Base-by-base conservation (phyloP, 2,888 invertebrate genomes). In the Harmothoe impar region DNA sequence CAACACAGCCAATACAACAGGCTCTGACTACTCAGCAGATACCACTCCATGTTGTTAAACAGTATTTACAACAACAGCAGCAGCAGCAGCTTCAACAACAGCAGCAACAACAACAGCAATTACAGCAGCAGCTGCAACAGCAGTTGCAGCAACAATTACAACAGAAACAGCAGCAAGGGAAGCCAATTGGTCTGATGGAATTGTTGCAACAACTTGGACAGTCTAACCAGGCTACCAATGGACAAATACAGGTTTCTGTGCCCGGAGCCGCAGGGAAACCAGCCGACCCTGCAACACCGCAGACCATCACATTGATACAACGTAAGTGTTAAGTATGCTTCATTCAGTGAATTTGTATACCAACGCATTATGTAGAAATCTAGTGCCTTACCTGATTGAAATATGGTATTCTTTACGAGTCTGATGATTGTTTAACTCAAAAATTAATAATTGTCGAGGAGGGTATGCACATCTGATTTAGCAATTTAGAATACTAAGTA, bases 261-360 rank as follows among this genome's bases (percentile, higher is more conserved):
- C 86, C 86, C 10, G 86, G 52, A 29, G 29, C 86, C 10, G 86
- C 25, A 29, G 29, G 23, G 56, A 52, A 54, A 54, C 86, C 86
- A 3, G 31, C 35, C 0, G 56, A 86, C 5, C 20, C 86, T n/a
- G 33, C 54, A 5, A 29, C 52, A 54, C n/a, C 54, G 7, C 86
- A 52, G 29, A 86, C 86, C 25, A 86, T 86, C 23, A 86, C 86
- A 29, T 25, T 86, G 52, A 86, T 86, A 25, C 86, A 86, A 54
- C 86, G 86, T 86, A 86, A 86, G 86, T 52, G 43, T 43, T 3
- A 43, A 43, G 43, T 10, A 10, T 43, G 3, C 43, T 43, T 3
- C 10, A 43, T 10, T 43, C 43, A 43, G 5, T 43, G 43, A 43
- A 43, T 43, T 7, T 43, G 10, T 43, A 43, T 3, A 43, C n/a